Conservation (phyloP, 2,113 vertebrate species). For the Corapipo altera region DNA sequence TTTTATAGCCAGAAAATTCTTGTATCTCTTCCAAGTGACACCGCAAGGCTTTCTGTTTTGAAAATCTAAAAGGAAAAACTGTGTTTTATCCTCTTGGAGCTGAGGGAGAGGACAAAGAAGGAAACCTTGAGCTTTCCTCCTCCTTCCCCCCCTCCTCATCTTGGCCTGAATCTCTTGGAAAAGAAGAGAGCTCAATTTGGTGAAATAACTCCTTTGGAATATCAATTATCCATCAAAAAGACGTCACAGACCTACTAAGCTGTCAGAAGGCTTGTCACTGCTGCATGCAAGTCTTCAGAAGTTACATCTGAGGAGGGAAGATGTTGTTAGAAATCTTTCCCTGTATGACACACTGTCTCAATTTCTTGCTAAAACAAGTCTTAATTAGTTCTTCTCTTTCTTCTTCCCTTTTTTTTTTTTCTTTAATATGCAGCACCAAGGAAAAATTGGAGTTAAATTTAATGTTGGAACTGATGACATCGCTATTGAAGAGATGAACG, state of each 20-base stretch:
- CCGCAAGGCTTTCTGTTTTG: not conserved
- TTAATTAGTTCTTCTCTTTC: conserved; percentile 25
- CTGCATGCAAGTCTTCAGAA: not conserved
- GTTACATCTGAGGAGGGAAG: not conserved
- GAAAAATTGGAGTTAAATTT: conserved; percentile 96
- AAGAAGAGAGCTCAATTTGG: not conserved
- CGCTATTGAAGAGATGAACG: conserved; percentile 94
- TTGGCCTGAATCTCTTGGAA: not conserved
- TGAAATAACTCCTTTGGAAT: conserved; percentile 36
- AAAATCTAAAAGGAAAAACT: not conserved
- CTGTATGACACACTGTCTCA: not conserved
- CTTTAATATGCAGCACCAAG: conserved; percentile 83
- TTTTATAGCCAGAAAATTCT: not conserved
- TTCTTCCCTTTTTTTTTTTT: not conserved
- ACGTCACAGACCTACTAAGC: not conserved
- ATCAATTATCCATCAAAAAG: conserved; percentile 52
- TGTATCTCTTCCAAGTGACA: not conserved
- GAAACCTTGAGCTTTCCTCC: not conserved
- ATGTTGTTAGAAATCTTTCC: not conserved
- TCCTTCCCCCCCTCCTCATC: not conserved
- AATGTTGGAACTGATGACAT: conserved; percentile 99
- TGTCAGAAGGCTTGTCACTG: conserved; percentile 38
- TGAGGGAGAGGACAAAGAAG: not conserved
- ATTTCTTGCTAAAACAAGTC: conserved; percentile 7
- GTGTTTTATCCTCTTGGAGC: not conserved